Evolutionary conservation across 2,113 vertebrate genomes (phyloP), one percentile per base, ranked within the genome.

Genomic region (Ascaphus truei): DNA sequence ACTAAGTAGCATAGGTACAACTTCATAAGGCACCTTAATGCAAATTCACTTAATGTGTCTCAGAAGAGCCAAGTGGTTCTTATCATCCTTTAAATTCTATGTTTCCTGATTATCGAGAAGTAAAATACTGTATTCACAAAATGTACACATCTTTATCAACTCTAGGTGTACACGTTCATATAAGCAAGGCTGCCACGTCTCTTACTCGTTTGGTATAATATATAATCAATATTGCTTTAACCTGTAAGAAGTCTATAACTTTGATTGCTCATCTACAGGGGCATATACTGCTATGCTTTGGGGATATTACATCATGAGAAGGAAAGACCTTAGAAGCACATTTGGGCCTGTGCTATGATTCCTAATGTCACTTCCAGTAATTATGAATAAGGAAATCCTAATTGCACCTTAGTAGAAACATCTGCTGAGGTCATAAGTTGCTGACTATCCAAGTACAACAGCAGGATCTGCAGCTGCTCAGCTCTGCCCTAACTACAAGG

Each of bases 381-480:
- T 76, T 80, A 64, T 72, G 75, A 77, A 82, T 47, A 56, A 59
- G 66, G 66, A 69, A 51, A 60, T 69, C 66, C 66, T 69, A 84
- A 80, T 83, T 82, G 76, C 62, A 80, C 47, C 72, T 79, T 82
- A 80, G 62, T 73, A 78, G 77, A 79, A 76, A 75, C 80, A 83
- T 84, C 79, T 79, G 79, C 71, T 80, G 76, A 81, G 82, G 75
- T 78, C 68, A 80, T 80, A 62, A 47, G 65, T 74, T 75, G 72
- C 53, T 60, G 74, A 53, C 56, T 77, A 56, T 77, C 84, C 79
- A 85, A 77, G 66, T 15, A 69, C 43, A 69, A 69, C 66, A 69
- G 29, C 51, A 72, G 37, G 9, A 61, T 75, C 82, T 84, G 82
- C 78, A 80, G 79, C 78, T 79, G 75, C 80, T 83, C 78, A 80